phyloP scores from a whole-genome alignment of 2,113 vertebrate species.

The Mormoops blainvillei region DNA sequence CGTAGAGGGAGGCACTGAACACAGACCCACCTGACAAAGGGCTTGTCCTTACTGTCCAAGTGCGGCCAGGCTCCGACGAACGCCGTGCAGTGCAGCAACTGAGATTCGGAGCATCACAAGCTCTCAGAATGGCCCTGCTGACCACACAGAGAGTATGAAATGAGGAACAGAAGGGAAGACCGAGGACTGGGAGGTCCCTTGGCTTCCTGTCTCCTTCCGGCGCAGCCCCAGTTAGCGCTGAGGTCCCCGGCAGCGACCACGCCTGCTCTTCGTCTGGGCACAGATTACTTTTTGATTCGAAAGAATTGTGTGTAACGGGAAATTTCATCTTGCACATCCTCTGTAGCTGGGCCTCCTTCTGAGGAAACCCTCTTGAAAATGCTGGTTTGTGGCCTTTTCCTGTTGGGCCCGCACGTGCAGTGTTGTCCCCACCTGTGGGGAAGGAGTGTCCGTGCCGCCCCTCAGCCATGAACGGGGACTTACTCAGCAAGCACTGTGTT shows the following conservation, averaged over 20 bases:
- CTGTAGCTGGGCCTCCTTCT: background rate
- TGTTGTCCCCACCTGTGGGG: background rate
- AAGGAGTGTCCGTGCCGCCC: background rate
- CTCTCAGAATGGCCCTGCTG: background rate
- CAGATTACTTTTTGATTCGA: background rate
- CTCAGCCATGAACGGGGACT: background rate
- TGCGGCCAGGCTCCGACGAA: fast-evolving
- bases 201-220: background rate
- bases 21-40: background rate
- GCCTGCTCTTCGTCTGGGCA: background rate
- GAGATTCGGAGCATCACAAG: fast-evolving
- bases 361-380: background rate
- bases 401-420: background rate
- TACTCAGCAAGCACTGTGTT: background rate
- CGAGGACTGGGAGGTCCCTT: background rate
- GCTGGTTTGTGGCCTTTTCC: background rate
- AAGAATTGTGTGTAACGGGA: background rate
- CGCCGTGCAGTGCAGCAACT: fast-evolving
- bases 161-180: background rate
- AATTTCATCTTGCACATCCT: background rate
- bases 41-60: background rate
- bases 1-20: background rate
- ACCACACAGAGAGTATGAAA: background rate
- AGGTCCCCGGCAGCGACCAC: background rate
- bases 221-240: background rate